Evolutionary conservation across 2,888 invertebrate genomes (phyloP).

Genomic region (Drosophila recens): DNA sequence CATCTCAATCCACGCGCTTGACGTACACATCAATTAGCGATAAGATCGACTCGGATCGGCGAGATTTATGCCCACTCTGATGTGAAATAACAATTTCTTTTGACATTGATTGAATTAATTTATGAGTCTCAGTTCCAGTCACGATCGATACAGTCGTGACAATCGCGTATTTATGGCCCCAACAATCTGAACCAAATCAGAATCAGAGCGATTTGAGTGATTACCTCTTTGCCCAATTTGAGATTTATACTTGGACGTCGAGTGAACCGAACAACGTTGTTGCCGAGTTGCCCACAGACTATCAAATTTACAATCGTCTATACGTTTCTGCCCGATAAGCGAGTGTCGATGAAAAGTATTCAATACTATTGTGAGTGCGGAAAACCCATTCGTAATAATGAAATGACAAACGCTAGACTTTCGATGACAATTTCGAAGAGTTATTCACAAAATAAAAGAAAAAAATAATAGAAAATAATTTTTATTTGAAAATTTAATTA

Average conservation of each 20-base stretch:
- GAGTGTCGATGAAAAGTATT: background rate
- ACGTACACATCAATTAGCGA: conserved; percentile 71
- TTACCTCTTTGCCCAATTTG: conserved; percentile 68
- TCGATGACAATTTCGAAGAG: conserved; percentile 2
- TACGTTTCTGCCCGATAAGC: conserved; percentile 29
- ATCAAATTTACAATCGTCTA: conserved; percentile 32
- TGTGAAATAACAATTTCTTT: conserved; percentile 66
- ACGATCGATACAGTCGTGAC: conserved; percentile 25
- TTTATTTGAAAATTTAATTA: too few species aligned
- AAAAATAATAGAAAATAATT: too few species aligned
- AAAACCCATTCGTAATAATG: conserved; percentile 10
- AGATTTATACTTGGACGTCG: conserved; percentile 68
- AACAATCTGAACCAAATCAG: conserved; percentile 67
- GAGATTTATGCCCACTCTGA: conserved; percentile 41
- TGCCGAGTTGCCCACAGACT: conserved; percentile 16
- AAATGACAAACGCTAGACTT: background rate
- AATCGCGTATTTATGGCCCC: conserved; percentile 59
- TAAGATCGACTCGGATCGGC: conserved; percentile 60
- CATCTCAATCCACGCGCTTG: conserved; percentile 21
- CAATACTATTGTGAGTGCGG: background rate
- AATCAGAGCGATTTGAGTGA: conserved; percentile 75
- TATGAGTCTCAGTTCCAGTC: conserved; percentile 41
- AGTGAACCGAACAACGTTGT: conserved; percentile 27
- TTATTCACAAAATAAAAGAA: background rate
- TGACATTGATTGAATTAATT: conserved; percentile 78